Evolutionary conservation across 1,140 invertebrate species (phyloP).

Genomic region (Sarcophaga peregrina): DNA sequence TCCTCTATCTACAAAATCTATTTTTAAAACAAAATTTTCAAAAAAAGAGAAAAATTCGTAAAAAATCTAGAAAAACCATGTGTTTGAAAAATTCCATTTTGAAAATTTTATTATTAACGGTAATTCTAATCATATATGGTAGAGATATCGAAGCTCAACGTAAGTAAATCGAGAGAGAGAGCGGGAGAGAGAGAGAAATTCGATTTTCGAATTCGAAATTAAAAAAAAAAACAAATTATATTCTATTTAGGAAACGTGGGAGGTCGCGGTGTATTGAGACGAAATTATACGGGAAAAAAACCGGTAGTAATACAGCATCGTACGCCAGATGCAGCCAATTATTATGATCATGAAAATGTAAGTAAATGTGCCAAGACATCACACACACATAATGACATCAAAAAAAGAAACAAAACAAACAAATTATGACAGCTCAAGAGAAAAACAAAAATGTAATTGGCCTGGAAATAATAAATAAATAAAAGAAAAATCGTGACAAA

Average conservation of each 20-base stretch:
- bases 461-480: too few relatives aligned
- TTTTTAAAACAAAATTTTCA: not conserved
- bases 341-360: slow-evolving; percentile 81
- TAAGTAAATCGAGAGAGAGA: slow-evolving; percentile 19
- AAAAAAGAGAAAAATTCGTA: not conserved
- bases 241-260: slow-evolving; percentile 55
- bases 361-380: slow-evolving; percentile 55
- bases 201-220: not conserved
- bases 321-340: slow-evolving; percentile 74
- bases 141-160: not conserved
- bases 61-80: not conserved
- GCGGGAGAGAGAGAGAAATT: not conserved
- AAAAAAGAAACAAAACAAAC: not conserved
- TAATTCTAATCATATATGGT: slow-evolving; percentile 5
- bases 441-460: too few relatives aligned
- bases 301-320: slow-evolving; percentile 75
- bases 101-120: not conserved
- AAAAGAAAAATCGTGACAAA: too few relatives aligned
- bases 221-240: slow-evolving; percentile 2
- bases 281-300: slow-evolving; percentile 63
- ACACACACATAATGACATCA: not conserved
- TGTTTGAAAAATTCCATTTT: not conserved
- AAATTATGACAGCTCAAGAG: too few relatives aligned
- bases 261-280: slow-evolving; percentile 60
- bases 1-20: too few relatives aligned